phyloP scores from a whole-genome alignment of 2,797 vertebrate genomes.

The Capromys pilorides region DNA sequence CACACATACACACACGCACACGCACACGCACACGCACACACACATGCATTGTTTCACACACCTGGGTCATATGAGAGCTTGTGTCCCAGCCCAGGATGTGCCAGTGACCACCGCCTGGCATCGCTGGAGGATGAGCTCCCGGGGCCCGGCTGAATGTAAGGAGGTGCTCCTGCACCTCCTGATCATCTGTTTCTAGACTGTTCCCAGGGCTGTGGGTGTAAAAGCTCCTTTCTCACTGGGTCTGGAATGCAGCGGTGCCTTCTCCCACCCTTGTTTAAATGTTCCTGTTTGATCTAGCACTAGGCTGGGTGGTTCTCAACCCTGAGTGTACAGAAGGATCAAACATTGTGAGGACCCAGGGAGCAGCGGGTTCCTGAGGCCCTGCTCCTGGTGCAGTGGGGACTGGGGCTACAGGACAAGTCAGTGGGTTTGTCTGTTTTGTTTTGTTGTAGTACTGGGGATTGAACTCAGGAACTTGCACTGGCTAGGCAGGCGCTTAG shows the following conservation, averaged over 20 bases:
- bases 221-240: not conserved
- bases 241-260: not conserved
- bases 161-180: not conserved
- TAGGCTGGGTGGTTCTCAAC: not conserved
- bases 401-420: not conserved
- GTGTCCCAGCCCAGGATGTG: too few species aligned
- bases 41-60: not conserved
- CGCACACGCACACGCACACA: not conserved
- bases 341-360: not conserved
- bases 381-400: not conserved
- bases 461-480: too few species aligned
- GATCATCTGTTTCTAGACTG: not conserved
- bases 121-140: not conserved
- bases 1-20: not conserved
- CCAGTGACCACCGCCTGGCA: not conserved
- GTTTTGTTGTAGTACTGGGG: too few species aligned
- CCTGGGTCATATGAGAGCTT: not conserved
- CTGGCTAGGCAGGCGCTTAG: too few species aligned
- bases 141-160: fast-evolving
- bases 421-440: too few species aligned
- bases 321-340: not conserved
- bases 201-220: not conserved
- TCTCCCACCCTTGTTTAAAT: not conserved
- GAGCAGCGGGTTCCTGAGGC: too few species aligned
- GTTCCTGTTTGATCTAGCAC: not conserved